Evolutionary conservation across 2,888 invertebrate genomes (phyloP), one percentile per base, ranked within the genome.

Genomic region (Endomychus coccineus): DNA sequence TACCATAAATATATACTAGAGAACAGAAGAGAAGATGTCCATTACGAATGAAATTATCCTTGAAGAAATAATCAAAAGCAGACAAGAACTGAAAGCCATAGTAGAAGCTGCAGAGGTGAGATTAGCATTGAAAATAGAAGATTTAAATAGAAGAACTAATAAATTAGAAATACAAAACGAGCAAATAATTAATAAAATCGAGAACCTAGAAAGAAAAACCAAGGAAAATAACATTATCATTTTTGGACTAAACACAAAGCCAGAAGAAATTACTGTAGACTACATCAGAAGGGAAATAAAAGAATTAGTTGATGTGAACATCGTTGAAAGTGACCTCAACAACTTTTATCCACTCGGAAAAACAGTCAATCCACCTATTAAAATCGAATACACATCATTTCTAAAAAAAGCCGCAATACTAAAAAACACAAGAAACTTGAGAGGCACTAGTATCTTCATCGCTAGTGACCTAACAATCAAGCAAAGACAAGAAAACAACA

Each of bases 191-290:
- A 5, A 15, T n/a, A 28, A 28, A 15, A n/a, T 27, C 2, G 27
- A 27, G 4, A 5, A 12, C 6, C 13, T 27, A 1, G 27, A 27
- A 11, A 27, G 13, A n/a, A 27, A n/a, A n/a, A 4, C 2, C 5
- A 24, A 12, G 13, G n/a, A 27, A 11, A 27, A 27, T 12, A 27
- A 27, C 11, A 13, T 27, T 27, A 13, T 27, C n/a, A 15, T 27
- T 27, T 27, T 27, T 27, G 27, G 27, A 11, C 15, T 13, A 15
- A 14, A 7, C 4, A 15, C 13, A 15, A 2, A 4, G 27, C 13
- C 13, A 14, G 13, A 27, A 15, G 27, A 27, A 14, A 27, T 27
- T 6, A 3, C 6, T 27, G 6, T 4, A 15, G 1, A 3, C 9
- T 27, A 14, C 15, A 12, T 27, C 15, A 14, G 27, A 9, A 4